Conservation (phyloP, 1,140 invertebrate species). For the Drosophila pectinifera region DNA sequence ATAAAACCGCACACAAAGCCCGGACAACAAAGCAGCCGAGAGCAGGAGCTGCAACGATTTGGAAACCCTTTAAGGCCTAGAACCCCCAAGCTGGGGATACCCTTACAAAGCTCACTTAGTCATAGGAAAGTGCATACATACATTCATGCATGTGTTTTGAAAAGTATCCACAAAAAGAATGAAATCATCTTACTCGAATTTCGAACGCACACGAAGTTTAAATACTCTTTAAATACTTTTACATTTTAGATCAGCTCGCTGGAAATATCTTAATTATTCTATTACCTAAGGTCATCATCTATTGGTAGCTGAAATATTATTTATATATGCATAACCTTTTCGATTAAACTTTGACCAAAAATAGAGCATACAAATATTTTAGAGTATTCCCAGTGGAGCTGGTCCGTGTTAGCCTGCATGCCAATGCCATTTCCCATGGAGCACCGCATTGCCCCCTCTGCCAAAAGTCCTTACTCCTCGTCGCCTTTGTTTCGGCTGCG, state of each 20-base stretch:
- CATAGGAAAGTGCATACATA: slow-evolving; percentile 19
- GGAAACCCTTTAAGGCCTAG: slow-evolving; percentile 13
- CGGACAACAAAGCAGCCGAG: slow-evolving; percentile 17
- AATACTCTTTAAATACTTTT: too few relatives aligned
- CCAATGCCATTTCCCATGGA: slow-evolving; percentile 5
- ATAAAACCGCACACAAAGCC: slow-evolving; percentile 57
- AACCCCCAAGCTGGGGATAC: neutral
- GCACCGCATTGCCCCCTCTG: slow-evolving; percentile 2
- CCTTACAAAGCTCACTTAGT: slow-evolving; percentile 29
- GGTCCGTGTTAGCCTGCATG: neutral
- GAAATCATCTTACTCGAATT: neutral
- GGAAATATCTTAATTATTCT: too few relatives aligned
- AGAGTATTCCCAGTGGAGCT: slow-evolving; percentile 4
- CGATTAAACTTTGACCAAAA: too few relatives aligned
- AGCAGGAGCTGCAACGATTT: slow-evolving; percentile 11
- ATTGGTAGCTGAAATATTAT: too few relatives aligned
- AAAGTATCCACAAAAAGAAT: slow-evolving; percentile 13
- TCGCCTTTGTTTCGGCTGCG: slow-evolving; percentile 21
- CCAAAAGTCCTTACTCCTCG: slow-evolving; percentile 11
- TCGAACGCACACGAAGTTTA: neutral
- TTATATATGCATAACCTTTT: too few relatives aligned
- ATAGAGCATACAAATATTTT: too few relatives aligned
- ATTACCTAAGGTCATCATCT: too few relatives aligned
- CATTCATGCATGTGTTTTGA: neutral
- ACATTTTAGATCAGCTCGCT: too few relatives aligned